Conservation (phyloP, 1,140 invertebrate genomes). For the Monomorium pharaonis region DNA sequence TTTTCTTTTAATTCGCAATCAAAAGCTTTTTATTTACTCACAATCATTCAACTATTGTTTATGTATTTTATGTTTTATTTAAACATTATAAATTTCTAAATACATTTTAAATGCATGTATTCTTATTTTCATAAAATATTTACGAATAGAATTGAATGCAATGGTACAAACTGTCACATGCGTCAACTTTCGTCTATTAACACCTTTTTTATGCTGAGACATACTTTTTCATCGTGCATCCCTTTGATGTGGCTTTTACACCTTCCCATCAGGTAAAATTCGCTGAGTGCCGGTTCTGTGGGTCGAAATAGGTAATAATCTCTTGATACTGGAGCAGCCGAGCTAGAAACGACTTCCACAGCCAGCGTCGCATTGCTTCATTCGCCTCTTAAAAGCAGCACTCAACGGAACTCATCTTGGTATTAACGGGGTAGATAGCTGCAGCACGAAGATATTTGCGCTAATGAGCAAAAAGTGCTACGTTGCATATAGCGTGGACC, state of each 20-base stretch:
- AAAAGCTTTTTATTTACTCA: background rate
- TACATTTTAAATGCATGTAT: background rate
- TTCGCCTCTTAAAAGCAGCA: slow-evolving; percentile 54
- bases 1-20: background rate
- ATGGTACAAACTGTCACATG: background rate
- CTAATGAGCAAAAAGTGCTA: slow-evolving; percentile 41
- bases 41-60: background rate
- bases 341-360: slow-evolving; percentile 13
- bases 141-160: background rate
- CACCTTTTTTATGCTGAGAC: background rate
- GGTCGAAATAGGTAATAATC: slow-evolving; percentile 50
- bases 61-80: background rate
- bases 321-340: background rate
- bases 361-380: slow-evolving; percentile 19
- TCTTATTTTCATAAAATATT: background rate
- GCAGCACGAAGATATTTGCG: slow-evolving; percentile 31
- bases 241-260: slow-evolving; percentile 40
- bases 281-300: background rate
- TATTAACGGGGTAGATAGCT: background rate
- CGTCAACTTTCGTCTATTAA: background rate
- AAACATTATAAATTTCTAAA: background rate
- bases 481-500: background rate
- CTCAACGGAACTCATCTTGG: slow-evolving; percentile 46
- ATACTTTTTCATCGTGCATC: background rate
- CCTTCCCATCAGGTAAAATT: slow-evolving; percentile 24